Percentiles rank a stretch among this genome's conserved stretches.
Conservation (phyloP, 2,797 vertebrate genomes). For the Crenichthys baileyi region DNA sequence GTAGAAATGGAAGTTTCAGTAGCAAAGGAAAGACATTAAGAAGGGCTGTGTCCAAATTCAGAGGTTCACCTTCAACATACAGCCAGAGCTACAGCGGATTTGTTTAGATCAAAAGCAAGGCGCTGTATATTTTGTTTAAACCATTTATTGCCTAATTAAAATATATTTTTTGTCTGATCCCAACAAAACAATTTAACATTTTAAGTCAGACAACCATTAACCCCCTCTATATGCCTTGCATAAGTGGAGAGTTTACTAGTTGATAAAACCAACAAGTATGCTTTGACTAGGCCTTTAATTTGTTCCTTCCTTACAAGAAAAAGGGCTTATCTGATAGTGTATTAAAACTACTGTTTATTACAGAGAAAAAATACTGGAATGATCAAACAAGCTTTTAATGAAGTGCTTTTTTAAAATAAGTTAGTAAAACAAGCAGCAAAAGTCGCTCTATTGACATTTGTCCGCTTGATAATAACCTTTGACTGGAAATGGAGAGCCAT, state of each 20-base stretch:
- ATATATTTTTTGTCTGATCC: too few species aligned
- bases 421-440: constrained; percentile 8
- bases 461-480: constrained; percentile 18
- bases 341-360: neutral
- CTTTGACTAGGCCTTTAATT: neutral
- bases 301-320: neutral
- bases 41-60: too few species aligned
- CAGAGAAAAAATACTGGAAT: neutral
- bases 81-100: too few species aligned
- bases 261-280: neutral
- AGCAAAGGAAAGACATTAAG: too few species aligned
- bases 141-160: neutral
- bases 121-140: too few species aligned
- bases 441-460: constrained; percentile 12
- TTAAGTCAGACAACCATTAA: neutral
- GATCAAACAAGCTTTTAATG: constrained; percentile 18
- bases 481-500: constrained; percentile 26
- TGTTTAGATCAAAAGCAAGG: too few species aligned
- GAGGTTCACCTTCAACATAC: too few species aligned
- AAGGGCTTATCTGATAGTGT: neutral
- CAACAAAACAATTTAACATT: neutral
- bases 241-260: too few species aligned
- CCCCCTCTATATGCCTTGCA: too few species aligned
- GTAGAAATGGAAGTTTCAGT: too few species aligned
- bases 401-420: constrained; percentile 10